Evolutionary conservation across 2,888 invertebrate species (phyloP), one percentile per base, ranked within the genome.

Genomic region (Coelopa pilipes): DNA sequence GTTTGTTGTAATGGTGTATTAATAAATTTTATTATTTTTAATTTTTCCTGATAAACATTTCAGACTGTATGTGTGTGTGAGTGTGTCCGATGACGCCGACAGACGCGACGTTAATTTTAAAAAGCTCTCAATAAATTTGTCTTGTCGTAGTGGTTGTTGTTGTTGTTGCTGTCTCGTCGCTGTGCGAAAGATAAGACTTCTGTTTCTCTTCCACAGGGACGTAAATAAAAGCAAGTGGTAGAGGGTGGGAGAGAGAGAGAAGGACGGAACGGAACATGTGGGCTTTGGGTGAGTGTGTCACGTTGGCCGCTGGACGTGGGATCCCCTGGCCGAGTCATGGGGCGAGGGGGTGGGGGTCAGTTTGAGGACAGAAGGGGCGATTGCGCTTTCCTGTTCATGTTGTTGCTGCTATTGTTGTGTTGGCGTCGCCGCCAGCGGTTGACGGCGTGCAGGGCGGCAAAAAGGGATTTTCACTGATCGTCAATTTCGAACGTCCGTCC

Each of bases 211-310:
- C 4, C 7, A 4, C 34, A 34, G 34, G 34, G 34, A n/a, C 7
- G 34, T 2, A n/a, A 2, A 53, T 3, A 53, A n/a, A 53, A n/a
- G 3, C 15, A 53, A 53, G 49, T 49, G 10, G 49, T 49, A 13
- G 53, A 2, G n/a, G 10, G n/a, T 7, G 53, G 53, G 13, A n/a
- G 53, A 53, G 13, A 53, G 10, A n/a, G 53, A 53, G 2, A 53
- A 53, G 2, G 21, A 21, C 21, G 4, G 10, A 21, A 50, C 24
- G 21, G 12, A n/a, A n/a, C n/a, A n/a, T n/a, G n/a, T n/a, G n/a
- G 15, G 7, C 66, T 50, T 19, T 66, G 66, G 66, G 66, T 66
- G 66, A 66, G 21, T 66, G 66, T 66, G 66, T 66, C 66, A 66
- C 66, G 21, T 45, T 66, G 66, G 50, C 66, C 66, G 50, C 50